Evolutionary conservation across 2,888 invertebrate species (phyloP).

Genomic region (Ochropleura plecta): DNA sequence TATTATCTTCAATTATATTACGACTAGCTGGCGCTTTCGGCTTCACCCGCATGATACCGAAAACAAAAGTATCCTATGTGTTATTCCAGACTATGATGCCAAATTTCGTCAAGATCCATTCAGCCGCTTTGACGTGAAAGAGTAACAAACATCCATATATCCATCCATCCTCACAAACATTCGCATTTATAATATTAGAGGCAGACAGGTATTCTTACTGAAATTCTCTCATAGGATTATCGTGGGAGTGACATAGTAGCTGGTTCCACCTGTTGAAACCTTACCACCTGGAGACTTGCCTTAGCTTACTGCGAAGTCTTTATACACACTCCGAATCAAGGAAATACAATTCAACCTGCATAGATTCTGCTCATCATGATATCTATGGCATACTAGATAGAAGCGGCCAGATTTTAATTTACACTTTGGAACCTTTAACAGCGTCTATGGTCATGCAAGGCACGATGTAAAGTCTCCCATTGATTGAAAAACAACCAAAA

Average conservation of each 20-base stretch:
- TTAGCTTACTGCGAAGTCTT: background rate
- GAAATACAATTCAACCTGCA: background rate
- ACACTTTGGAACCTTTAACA: background rate
- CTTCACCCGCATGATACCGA: too few relatives aligned
- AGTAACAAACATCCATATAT: too few relatives aligned
- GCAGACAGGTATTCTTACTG: background rate
- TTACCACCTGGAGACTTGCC: background rate
- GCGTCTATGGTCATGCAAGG: too few relatives aligned
- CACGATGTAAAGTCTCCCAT: background rate
- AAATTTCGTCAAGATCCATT: too few relatives aligned
- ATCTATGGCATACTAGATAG: background rate
- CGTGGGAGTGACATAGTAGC: background rate
- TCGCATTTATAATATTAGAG: too few relatives aligned
- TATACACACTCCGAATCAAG: background rate
- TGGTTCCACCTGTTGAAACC: background rate
- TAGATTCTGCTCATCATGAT: background rate
- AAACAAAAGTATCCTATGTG: too few relatives aligned
- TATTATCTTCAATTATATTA: slow-evolving; percentile 12
- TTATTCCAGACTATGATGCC: too few relatives aligned
- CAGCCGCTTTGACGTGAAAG: too few relatives aligned
- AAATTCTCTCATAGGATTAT: background rate
- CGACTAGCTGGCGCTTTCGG: background rate
- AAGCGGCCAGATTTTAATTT: background rate
- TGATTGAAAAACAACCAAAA: background rate
- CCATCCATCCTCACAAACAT: too few relatives aligned